Evolutionary conservation across 1,140 invertebrate species (phyloP).

Genomic region (Drosophila bocki): DNA sequence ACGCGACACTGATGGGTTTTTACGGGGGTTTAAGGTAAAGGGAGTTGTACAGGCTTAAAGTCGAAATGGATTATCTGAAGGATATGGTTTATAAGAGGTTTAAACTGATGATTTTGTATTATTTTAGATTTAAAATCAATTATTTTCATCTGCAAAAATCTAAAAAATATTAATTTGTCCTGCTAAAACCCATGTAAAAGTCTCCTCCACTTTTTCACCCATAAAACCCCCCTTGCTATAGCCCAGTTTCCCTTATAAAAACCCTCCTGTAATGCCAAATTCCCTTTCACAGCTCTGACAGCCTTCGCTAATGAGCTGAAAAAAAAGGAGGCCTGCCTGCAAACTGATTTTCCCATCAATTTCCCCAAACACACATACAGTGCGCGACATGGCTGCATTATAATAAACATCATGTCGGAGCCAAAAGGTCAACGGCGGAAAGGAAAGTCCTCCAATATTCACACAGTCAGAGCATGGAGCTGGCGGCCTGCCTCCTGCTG

Average conservation of each 20-base stretch:
- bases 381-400: constrained; percentile 46
- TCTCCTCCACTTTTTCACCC: no score
- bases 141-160: not conserved
- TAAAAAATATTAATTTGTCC: not conserved
- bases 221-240: not conserved
- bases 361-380: constrained; percentile 25
- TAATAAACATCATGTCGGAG: constrained; percentile 59
- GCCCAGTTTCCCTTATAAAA: constrained; percentile 1
- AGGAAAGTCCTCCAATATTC: constrained; percentile 55
- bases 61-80: not conserved
- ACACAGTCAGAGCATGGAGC: constrained; percentile 27
- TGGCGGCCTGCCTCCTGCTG: constrained; percentile 2
- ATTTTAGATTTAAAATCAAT: not conserved
- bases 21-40: not conserved
- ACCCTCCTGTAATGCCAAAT: constrained; percentile 13
- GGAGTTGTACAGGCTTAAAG: not conserved
- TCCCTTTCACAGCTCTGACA: constrained; percentile 38
- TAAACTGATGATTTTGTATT: not conserved
- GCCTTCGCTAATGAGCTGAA: constrained; percentile 32
- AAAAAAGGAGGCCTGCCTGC: not conserved
- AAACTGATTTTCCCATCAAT: constrained; percentile 53
- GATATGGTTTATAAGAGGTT: no score
- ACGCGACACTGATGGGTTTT: constrained; percentile 34
- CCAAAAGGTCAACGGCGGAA: constrained; percentile 50
- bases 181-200: not conserved